Evolutionary conservation across 1,140 invertebrate species (phyloP).

Genomic region (Subanguina moxae): DNA sequence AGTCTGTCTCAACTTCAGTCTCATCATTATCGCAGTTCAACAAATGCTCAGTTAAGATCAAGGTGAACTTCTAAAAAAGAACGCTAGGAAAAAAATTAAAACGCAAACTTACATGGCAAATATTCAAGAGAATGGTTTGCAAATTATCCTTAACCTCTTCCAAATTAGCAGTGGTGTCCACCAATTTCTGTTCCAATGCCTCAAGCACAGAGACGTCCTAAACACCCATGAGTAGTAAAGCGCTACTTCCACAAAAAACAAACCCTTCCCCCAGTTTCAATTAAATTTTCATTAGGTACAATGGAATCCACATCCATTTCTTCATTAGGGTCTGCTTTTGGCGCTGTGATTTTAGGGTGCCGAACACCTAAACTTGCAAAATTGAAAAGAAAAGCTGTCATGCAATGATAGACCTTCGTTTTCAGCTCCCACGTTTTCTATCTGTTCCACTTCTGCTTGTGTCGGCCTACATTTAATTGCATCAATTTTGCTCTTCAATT

Average conservation of each 20-base stretch:
- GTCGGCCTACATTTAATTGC: neutral
- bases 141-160: slow-evolving; percentile 13
- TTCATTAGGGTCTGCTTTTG: slow-evolving; percentile 22
- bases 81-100: slow-evolving; percentile 14
- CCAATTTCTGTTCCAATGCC: neutral
- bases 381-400: too few species aligned
- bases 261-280: too few species aligned
- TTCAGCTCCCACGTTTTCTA: neutral
- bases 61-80: slow-evolving; percentile 77
- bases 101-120: slow-evolving; percentile 44
- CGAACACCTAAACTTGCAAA: neutral
- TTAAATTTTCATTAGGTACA: too few species aligned
- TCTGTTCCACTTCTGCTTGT: neutral
- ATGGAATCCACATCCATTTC: too few species aligned
- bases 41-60: slow-evolving; percentile 92
- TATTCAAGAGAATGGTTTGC: slow-evolving; percentile 41
- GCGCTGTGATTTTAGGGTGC: slow-evolving; percentile 2
- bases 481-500: neutral
- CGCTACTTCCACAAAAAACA: too few species aligned
- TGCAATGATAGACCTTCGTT: too few species aligned
- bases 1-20: slow-evolving; percentile 68
- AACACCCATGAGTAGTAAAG: too few species aligned
- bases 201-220: neutral
- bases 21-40: slow-evolving; percentile 86
- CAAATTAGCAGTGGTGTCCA: neutral